Evolutionary conservation across 2,888 invertebrate genomes (phyloP).

Genomic region (Platycheirus rosarum): DNA sequence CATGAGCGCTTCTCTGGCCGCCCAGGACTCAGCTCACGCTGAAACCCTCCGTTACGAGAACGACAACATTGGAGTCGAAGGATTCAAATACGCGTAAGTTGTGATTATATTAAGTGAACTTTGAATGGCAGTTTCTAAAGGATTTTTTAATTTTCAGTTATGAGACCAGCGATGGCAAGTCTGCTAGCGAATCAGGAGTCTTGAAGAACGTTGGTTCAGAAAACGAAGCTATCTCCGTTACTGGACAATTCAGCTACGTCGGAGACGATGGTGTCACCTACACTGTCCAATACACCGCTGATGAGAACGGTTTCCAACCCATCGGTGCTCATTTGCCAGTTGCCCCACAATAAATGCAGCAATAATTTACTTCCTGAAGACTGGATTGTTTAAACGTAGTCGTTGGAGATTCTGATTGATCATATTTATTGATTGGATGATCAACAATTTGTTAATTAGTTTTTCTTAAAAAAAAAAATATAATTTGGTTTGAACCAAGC

Average conservation of each 20-base stretch:
- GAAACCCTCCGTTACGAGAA: slow-evolving; percentile 84
- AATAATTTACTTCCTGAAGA: neutral
- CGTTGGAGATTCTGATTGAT: slow-evolving; percentile 42
- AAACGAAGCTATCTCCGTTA: slow-evolving; percentile 83
- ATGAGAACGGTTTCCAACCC: slow-evolving; percentile 81
- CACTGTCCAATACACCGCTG: slow-evolving; percentile 82
- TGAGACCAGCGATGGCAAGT: slow-evolving; percentile 84
- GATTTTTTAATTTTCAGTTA: slow-evolving; percentile 78
- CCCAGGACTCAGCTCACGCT: slow-evolving; percentile 81
- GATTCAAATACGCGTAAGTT: slow-evolving; percentile 85
- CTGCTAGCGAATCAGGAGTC: slow-evolving; percentile 83
- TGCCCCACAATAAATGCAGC: too few species aligned
- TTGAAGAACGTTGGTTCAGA: slow-evolving; percentile 83
- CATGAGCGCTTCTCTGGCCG: slow-evolving; percentile 75
- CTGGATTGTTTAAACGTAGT: neutral
- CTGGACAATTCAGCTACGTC: slow-evolving; percentile 83
- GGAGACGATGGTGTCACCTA: slow-evolving; percentile 84
- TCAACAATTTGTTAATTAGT: slow-evolving; percentile 62
- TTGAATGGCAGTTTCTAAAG: slow-evolving; percentile 8
- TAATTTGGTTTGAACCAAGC: slow-evolving; percentile 3
- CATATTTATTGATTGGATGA: slow-evolving; percentile 35
- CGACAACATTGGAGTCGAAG: slow-evolving; percentile 84
- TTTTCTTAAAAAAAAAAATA: slow-evolving; percentile 37
- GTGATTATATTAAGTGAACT: neutral
- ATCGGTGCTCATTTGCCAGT: slow-evolving; percentile 83